These are phyloP conservation scores for Pseudomyrmex concolor DNA, from an alignment of 1,140 invertebrate species.

Conservation along the genomic window DNA sequence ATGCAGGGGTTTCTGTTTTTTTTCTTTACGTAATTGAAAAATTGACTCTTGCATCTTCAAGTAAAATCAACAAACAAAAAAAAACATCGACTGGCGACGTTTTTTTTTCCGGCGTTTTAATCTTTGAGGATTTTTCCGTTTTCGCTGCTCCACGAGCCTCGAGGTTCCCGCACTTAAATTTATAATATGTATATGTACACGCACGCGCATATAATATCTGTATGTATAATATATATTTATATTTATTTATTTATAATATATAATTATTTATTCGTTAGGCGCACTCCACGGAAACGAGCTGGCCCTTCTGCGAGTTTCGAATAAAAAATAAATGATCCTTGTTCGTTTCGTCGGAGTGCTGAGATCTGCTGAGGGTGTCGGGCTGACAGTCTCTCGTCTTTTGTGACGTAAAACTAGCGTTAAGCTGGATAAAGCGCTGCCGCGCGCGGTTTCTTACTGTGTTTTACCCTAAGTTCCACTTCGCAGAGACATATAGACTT, in stretches of 20 bases:
- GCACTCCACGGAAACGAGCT: conserved; percentile 72
- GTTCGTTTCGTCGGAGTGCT: conserved; percentile 73
- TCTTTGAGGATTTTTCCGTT: conserved; percentile 52
- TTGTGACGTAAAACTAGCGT: conserved; percentile 62
- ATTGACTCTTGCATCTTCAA: conserved; percentile 66
- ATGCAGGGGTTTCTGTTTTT: conserved; percentile 67
- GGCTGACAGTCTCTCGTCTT: conserved; percentile 46
- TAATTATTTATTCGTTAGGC: conserved; percentile 64
- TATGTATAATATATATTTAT: conserved; percentile 32
- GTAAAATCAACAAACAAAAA: conserved; percentile 57
- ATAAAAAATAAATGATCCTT: conserved; percentile 74
- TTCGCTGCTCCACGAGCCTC: conserved; percentile 44
- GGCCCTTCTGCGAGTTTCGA: conserved; percentile 64
- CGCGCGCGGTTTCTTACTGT: not conserved
- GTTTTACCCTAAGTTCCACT: not conserved
- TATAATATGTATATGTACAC: conserved; percentile 24
- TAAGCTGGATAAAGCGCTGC: conserved; percentile 61
- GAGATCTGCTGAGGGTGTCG: conserved; percentile 68
- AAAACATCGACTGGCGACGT: conserved; percentile 50
- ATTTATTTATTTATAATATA: conserved; percentile 59
- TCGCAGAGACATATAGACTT: not conserved
- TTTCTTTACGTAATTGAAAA: conserved; percentile 65
- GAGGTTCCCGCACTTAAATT: conserved; percentile 65
- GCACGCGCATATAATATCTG: conserved; percentile 39
- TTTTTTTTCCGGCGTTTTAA: conserved; percentile 48